Percentiles rank a stretch among this genome's conserved stretches.
Evolutionary conservation across 2,888 invertebrate species (phyloP).

Genomic region (Nasonovia ribisnigri): DNA sequence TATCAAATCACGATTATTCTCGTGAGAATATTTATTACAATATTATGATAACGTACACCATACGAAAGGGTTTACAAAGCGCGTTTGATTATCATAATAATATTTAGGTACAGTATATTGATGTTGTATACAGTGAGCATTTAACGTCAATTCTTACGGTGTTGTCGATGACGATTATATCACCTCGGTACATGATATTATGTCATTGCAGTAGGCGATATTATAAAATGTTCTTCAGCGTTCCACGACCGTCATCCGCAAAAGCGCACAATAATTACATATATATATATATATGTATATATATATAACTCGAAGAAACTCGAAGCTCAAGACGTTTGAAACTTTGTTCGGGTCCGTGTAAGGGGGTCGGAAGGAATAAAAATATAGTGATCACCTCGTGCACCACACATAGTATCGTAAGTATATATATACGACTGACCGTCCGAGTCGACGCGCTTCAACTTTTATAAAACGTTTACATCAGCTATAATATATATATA

Average conservation of each 20-base stretch:
- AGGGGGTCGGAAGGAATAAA: neutral
- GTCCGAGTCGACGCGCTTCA: neutral
- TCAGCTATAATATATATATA: neutral
- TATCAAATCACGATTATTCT: neutral
- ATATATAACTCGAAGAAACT: neutral
- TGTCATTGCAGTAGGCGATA: no score
- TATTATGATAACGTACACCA: neutral
- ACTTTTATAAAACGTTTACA: constrained; percentile 16
- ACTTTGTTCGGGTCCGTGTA: neutral
- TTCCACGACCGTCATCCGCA: neutral
- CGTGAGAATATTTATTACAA: neutral
- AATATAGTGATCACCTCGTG: neutral
- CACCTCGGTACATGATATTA: no score
- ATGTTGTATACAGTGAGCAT: no score
- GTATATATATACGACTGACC: neutral
- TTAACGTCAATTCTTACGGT: neutral
- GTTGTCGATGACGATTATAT: neutral
- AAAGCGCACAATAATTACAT: neutral
- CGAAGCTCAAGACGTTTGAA: neutral
- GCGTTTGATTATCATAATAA: neutral
- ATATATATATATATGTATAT: neutral
- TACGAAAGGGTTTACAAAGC: neutral
- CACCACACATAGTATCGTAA: neutral
- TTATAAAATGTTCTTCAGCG: neutral
- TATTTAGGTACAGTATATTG: neutral